Evolutionary conservation across 2,797 vertebrate species (phyloP).

Genomic region (Oryzias sinensis): DNA sequence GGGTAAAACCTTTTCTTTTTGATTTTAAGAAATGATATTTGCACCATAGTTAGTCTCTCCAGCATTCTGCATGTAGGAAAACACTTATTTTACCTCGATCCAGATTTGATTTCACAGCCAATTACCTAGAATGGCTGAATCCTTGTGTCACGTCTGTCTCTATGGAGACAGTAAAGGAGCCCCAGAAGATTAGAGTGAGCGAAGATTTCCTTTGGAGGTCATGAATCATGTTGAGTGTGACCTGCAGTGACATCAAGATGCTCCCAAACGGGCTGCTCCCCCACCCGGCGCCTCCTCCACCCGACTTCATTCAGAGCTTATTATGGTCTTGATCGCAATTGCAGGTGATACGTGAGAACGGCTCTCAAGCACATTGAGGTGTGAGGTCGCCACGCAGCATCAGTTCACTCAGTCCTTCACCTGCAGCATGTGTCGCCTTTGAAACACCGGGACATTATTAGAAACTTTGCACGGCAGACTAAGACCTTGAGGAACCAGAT

Average conservation of each 20-base stretch:
- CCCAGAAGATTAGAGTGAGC: slow-evolving; percentile 17
- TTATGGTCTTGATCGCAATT: slow-evolving; percentile 29
- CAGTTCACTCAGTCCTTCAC: slow-evolving; percentile 1
- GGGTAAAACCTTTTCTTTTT: no score
- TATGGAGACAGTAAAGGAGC: slow-evolving; percentile 34
- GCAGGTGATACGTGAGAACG: background rate
- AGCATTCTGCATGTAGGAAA: background rate
- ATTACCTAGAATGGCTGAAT: slow-evolving; percentile 25
- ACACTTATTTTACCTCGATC: slow-evolving; percentile 2
- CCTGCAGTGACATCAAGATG: slow-evolving; percentile 37
- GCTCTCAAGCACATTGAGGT: slow-evolving; percentile 10
- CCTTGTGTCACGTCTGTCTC: slow-evolving; percentile 31
- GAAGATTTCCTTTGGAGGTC: slow-evolving; percentile 26
- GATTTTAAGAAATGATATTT: no score
- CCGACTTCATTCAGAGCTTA: slow-evolving; percentile 35
- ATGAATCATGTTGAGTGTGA: slow-evolving; percentile 35
- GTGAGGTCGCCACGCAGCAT: background rate
- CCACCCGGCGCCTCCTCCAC: background rate
- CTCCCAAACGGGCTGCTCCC: slow-evolving; percentile 31
- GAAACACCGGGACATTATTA: slow-evolving; percentile 23
- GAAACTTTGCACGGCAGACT: slow-evolving; percentile 11
- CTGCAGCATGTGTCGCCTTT: slow-evolving; percentile 2
- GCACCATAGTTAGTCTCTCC: background rate
- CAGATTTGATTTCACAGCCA: slow-evolving; percentile 20
- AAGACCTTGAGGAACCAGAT: slow-evolving; percentile 37